Evolutionary conservation across 2,113 vertebrate species (phyloP).

Genomic region (Sceloporus tristichus): DNA sequence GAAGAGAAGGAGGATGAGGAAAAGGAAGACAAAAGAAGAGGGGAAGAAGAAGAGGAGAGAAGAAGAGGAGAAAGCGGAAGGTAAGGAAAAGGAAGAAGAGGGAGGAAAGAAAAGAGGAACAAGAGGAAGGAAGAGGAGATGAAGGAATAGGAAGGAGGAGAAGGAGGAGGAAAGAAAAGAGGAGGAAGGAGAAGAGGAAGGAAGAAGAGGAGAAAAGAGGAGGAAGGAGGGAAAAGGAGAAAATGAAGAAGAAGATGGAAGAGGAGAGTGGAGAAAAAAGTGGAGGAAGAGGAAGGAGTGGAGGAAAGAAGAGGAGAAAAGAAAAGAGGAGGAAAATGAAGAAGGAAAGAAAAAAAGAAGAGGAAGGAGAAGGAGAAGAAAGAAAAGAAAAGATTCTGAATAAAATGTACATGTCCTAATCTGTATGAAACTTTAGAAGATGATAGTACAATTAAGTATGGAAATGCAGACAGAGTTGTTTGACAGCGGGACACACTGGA

Average conservation of each 20-base stretch:
- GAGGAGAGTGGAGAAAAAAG: neutral
- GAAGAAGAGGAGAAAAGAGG: neutral
- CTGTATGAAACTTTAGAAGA: too few relatives aligned
- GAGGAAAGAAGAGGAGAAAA: accelerated
- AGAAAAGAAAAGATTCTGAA: neutral
- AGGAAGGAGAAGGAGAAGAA: neutral
- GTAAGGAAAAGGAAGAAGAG: neutral
- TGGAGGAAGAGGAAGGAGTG: accelerated
- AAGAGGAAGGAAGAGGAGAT: accelerated
- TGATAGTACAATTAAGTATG: too few relatives aligned
- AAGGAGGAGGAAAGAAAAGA: accelerated
- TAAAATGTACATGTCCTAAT: too few relatives aligned
- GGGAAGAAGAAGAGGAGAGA: neutral
- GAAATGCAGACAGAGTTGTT: too few relatives aligned
- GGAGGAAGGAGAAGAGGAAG: neutral
- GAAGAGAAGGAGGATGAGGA: neutral
- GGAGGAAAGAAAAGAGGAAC: neutral
- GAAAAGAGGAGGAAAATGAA: neutral
- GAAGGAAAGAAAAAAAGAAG: neutral
- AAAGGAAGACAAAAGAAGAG: too few relatives aligned
- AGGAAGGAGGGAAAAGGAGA: neutral
- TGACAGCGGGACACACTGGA: too few relatives aligned
- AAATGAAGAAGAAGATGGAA: neutral
- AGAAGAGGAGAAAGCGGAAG: neutral
- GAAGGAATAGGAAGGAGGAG: accelerated